Evolutionary conservation across 2,797 vertebrate species (phyloP).

Genomic region (Hypotaenidia philippensis): DNA sequence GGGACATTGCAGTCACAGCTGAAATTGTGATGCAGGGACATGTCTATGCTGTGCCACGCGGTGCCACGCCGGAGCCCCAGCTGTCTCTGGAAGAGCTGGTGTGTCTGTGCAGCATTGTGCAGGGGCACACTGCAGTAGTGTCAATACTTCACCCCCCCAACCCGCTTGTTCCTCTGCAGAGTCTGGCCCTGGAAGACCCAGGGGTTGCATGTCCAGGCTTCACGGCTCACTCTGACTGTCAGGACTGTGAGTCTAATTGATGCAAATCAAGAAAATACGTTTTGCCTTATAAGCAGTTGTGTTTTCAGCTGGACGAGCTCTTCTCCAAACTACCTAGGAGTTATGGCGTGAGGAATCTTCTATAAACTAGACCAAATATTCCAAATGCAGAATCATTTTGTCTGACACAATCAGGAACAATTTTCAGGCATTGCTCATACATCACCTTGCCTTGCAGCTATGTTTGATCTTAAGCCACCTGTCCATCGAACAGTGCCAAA

Average conservation of each 20-base stretch:
- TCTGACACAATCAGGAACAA: not conserved
- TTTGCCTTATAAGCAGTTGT: not conserved
- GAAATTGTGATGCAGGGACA: not conserved
- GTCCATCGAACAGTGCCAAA: not conserved
- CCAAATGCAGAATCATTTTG: not conserved
- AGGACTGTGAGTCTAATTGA: not conserved
- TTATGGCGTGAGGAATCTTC: not conserved
- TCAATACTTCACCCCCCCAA: rapidly evolving
- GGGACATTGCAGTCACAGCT: not conserved
- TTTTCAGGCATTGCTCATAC: not conserved
- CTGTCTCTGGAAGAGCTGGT: not conserved
- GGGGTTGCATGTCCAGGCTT: not conserved
- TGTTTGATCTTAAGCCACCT: not conserved
- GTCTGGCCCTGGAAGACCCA: not conserved
- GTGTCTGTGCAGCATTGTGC: constrained; percentile 39
- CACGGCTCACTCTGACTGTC: rapidly evolving
- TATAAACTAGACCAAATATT: not conserved
- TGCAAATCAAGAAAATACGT: not conserved
- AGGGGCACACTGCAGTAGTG: not conserved
- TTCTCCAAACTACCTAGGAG: not conserved
- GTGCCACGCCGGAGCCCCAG: not conserved
- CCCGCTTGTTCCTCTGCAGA: not conserved
- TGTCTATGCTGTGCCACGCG: not conserved
- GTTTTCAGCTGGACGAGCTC: not conserved
- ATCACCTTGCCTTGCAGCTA: not conserved